Base-by-base conservation (phyloP, 2,113 vertebrate genomes). In the Ceyx melanurus region DNA sequence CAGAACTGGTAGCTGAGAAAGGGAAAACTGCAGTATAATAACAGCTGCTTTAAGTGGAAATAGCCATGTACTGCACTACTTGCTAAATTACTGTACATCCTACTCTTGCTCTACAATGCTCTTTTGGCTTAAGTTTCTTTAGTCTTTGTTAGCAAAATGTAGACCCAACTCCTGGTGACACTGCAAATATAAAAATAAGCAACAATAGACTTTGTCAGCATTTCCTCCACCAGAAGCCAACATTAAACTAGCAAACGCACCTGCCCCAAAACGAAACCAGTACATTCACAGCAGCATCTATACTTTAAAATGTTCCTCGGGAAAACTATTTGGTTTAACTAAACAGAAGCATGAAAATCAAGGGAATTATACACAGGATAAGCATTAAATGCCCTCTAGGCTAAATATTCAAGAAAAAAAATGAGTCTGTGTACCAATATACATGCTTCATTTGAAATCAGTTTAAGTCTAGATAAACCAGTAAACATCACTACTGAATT, bases 11-110 rank as follows among this genome's bases (percentile, higher is more conserved):
- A 62, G 40, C 26, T 17, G 11, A 22, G 54, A 80, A 20, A 4
- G 9, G 42, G 10, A 35, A 62, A 84, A 56, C 3, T 5, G 48
- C 0, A 2, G 15, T 15, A 18, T 6, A 61, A 0, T 11, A 79
- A 54, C 53, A 67, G 26, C 56, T 62, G 54, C 56, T 71, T 71
- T 33, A 80, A 79, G 9, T 33, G 53, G 72, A 90, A 90, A 45
- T 10, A 57, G 29, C 46, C 23, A 1, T 66, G 31, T 31, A 25
- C 19, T 57, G 17, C 15, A 45, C 17, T 3, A 26, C 3, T 6
- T 9, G 4, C 15, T 64, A 84, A 88, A 48, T 51, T n/a, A 82
- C 68, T 95, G 94, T 82, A 48, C 43, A 56, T 79, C 26, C 42
- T 48, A 35, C 42, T 79, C 33, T 25, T 66, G 40, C 17, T 85